Evolutionary conservation across 2,888 invertebrate genomes (phyloP).

Genomic region (Crematogaster levior): DNA sequence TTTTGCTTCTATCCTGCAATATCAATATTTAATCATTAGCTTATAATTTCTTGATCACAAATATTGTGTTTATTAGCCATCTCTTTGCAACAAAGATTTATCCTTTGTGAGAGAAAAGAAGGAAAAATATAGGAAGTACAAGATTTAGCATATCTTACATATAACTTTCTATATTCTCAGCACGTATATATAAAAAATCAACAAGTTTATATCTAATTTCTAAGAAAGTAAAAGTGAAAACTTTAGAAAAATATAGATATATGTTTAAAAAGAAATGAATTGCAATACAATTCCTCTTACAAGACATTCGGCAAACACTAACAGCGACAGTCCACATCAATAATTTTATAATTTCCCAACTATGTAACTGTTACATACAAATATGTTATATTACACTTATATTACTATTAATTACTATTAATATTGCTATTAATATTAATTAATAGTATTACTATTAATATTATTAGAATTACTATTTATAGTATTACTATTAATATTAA

Average conservation of each 20-base stretch:
- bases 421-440: too few species aligned
- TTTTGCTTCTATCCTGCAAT: slow-evolving; percentile 80
- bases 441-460: too few species aligned
- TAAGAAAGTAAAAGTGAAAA: background rate
- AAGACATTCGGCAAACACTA: too few species aligned
- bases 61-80: background rate
- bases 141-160: background rate
- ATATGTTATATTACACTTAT: too few species aligned
- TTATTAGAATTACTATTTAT: too few species aligned
- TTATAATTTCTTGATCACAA: background rate
- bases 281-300: too few species aligned
- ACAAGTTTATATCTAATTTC: background rate
- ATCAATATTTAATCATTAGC: background rate
- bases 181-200: background rate
- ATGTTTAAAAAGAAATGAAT: background rate
- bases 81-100: background rate
- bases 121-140: background rate
- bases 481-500: too few species aligned
- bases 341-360: too few species aligned
- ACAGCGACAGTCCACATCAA: too few species aligned
- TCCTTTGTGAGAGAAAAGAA: background rate
- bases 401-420: too few species aligned
- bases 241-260: background rate
- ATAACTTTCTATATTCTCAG: background rate
- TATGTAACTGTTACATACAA: too few species aligned